phyloP scores from a whole-genome alignment of 2,888 invertebrate species.

The Miltochrista miniata region DNA sequence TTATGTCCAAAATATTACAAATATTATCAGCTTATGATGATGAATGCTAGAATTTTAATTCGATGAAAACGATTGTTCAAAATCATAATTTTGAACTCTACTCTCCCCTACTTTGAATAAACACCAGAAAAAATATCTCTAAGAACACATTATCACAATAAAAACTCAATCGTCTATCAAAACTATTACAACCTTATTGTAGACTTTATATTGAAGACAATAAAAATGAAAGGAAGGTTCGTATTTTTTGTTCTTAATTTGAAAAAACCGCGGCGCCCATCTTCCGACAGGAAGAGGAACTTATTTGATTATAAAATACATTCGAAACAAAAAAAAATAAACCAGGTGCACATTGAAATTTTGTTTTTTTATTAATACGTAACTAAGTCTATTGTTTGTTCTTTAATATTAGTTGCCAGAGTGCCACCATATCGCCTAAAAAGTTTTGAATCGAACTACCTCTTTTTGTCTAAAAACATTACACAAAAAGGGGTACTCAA shows the following conservation, averaged over 20 bases:
- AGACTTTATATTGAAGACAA: slow-evolving; percentile 28
- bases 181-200: not conserved
- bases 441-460: slow-evolving; percentile 31
- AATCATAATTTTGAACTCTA: too few relatives aligned
- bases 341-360: slow-evolving; percentile 70
- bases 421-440: slow-evolving; percentile 56
- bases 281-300: slow-evolving; percentile 81
- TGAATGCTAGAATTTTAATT: too few relatives aligned
- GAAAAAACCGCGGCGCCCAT: slow-evolving; percentile 71
- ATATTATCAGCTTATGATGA: not conserved
- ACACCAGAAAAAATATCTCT: slow-evolving; percentile 56
- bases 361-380: slow-evolving; percentile 60
- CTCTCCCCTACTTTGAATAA: slow-evolving; percentile 50
- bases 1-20: too few relatives aligned
- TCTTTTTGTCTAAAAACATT: slow-evolving; percentile 37
- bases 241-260: slow-evolving; percentile 42
- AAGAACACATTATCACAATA: slow-evolving; percentile 72
- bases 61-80: not conserved
- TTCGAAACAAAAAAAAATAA: slow-evolving; percentile 61
- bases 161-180: slow-evolving; percentile 42
- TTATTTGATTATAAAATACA: slow-evolving; percentile 81
- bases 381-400: slow-evolving; percentile 61
- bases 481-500: slow-evolving; percentile 42
- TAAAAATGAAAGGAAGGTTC: slow-evolving; percentile 33
- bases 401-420: slow-evolving; percentile 54